Percentiles rank a stretch among this genome's conserved stretches.
phyloP scores from a whole-genome alignment of 2,888 invertebrate genomes.

The Aproaerema taeniolella region DNA sequence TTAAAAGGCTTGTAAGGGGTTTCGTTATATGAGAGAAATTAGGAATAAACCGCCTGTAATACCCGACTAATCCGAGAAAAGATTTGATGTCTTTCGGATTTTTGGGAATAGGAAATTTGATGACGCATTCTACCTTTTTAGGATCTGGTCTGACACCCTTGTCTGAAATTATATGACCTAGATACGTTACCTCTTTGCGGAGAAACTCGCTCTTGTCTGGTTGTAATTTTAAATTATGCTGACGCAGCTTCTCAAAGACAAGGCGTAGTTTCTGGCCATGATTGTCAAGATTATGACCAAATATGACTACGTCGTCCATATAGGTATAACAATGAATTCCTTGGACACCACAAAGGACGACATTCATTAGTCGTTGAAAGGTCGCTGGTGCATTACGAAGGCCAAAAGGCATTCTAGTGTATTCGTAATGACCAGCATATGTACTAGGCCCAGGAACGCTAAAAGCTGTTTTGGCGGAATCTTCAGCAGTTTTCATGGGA shows the following conservation, averaged over 20 bases:
- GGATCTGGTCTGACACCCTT: conserved; percentile 24
- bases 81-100: conserved; percentile 24
- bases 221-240: conserved; percentile 25
- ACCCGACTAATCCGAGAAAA: conserved; percentile 38
- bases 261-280: conserved; percentile 12
- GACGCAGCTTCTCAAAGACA: conserved; percentile 9
- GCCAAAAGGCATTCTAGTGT: conserved; percentile 15
- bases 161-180: conserved; percentile 20
- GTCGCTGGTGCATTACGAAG: conserved; percentile 7
- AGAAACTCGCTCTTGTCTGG: conserved; percentile 30
- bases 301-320: conserved; percentile 10
- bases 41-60: conserved; percentile 41
- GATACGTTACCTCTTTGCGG: conserved; percentile 14
- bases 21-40: conserved; percentile 32
- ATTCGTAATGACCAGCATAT: conserved; percentile 13
- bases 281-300: conserved; percentile 2
- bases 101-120: conserved; percentile 22
- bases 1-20: conserved; percentile 22
- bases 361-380: conserved; percentile 11
- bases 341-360: conserved; percentile 9
- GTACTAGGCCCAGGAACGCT: too few species aligned
- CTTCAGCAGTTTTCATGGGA: conserved; percentile 3
- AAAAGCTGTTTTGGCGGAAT: conserved; percentile 10
- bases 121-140: conserved; percentile 22
- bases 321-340: conserved; percentile 8